Evolutionary conservation across 2,797 vertebrate species (phyloP), one percentile per base, ranked within the genome.

Genomic region (Myotis myotis): DNA sequence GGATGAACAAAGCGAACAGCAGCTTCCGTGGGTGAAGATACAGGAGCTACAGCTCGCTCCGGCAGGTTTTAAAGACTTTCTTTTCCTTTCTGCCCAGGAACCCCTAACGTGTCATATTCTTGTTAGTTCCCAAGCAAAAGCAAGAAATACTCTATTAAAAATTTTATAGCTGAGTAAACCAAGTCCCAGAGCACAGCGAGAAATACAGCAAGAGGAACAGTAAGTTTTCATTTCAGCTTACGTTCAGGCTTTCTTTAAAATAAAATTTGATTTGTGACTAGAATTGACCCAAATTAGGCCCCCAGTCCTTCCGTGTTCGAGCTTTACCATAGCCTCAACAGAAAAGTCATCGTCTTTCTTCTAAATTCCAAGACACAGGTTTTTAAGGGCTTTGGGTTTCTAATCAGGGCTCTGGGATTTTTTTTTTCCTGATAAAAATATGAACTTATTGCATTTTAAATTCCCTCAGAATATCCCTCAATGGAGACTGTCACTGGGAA

Each of bases 101-200:
- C 91, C 95, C 89, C 84, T 68, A 47, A 93, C 64, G 94, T 93
- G 66, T 96, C 89, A 94, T 91, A 95, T 89, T 97, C 85, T 94
- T 94, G 94, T 93, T 96, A 90, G 93, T 88, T 95, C 91, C 81
- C 74, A 83, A 90, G 92, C 28, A 96, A 96, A 95, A 92, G 84
- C 64, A 90, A 95, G 72, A 93, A 96, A 88, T 84, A 86, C 38
- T 83, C 94, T 88, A 95, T 93, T 96, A 96, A 96, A 97, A 96
- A 30, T 83, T 95, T 95, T 96, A 96, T 90, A 88, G 87, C 78
- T 83, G 64, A 90, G 20, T 89, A 95, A 96, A 95, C 91, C 84
- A 80, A 95, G 87, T 96, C 95, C 87, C 95, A 94, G 94, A 96
- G 83, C 89, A 93, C 64, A 86, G 70, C 83, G 92, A 95, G 93